Evolutionary conservation across 2,797 vertebrate genomes (phyloP), one percentile per base, ranked within the genome.

Genomic region (Gallinago nigripennis): DNA sequence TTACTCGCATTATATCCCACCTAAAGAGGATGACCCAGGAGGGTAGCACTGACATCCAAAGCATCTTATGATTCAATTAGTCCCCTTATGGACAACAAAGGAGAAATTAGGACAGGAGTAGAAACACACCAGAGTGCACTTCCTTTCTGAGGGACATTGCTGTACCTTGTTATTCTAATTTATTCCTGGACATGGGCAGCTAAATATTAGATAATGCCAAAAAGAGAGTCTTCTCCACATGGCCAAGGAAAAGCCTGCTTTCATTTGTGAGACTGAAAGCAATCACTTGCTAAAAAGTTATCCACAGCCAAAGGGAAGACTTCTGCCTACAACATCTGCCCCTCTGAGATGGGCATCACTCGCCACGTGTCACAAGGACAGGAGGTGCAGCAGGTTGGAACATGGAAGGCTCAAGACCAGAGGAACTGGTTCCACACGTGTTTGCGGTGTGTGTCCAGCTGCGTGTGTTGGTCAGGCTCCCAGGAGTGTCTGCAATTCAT

Each of bases 371-470:
- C 53, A 10, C 19, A 71, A 82, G 33, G 33, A 37, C 65, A 58
- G 58, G 50, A 84, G 39, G 30, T 13, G 13, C 2, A 58, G 41
- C 50, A 51, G 45, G 57, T 1, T 66, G 73, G 50, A 58, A 45
- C 4, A 16, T 5, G 37, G 31, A 39, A 43, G 24, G 11, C 11
- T 19, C 37, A 28, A 48, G 50, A 61, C 20, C 28, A 60, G 39
- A 88, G 43, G 46, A 88, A 12, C 1, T 1, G 16, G 35, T 21
- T 39, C 39, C 70, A 41, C 2, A 0, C 0, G 2, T 15, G 23
- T 16, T 31, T 2, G 7, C 58, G 33, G 2, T 63, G 30, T 24
- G 31, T 4, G 56, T 12, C 25, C 35, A 28, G 16, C 5, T 33
- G 28, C 41, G 3, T 0, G 33, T n/a, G 73, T 9, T 39, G 23